Evolutionary conservation across 1,140 invertebrate species (phyloP).

Genomic region (Drosophila pseudoananassae): DNA sequence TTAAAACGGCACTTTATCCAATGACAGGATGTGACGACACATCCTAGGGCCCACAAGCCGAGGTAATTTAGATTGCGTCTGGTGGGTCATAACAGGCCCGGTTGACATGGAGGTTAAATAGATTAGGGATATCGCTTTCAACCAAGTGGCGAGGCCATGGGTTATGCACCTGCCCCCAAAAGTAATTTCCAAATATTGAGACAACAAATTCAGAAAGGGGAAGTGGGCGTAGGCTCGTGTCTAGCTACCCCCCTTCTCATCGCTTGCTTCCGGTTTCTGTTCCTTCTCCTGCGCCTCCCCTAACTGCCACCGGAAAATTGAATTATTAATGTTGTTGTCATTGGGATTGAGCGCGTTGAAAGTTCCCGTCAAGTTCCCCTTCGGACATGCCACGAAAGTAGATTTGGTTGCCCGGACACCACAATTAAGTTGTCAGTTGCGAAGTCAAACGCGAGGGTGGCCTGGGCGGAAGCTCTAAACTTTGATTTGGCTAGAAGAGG

Average conservation of each 20-base stretch:
- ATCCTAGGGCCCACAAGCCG: slow-evolving; percentile 57
- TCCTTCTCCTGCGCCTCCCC: background rate
- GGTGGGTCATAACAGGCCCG: slow-evolving; percentile 43
- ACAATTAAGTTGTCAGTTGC: slow-evolving; percentile 76
- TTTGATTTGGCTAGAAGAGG: slow-evolving; percentile 28
- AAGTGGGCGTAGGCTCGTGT: slow-evolving; percentile 4
- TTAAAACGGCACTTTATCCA: slow-evolving; percentile 73
- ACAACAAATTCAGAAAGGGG: slow-evolving; percentile 35
- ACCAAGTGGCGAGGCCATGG: slow-evolving; percentile 48
- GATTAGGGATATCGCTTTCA: slow-evolving; percentile 79
- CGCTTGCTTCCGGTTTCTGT: slow-evolving; percentile 21
- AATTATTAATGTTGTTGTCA: slow-evolving; percentile 80
- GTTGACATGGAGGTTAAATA: slow-evolving; percentile 79
- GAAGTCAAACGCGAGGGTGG: slow-evolving; percentile 14
- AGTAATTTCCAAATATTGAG: slow-evolving; percentile 81
- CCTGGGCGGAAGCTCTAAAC: slow-evolving; percentile 49
- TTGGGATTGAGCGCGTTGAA: slow-evolving; percentile 60
- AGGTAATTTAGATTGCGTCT: slow-evolving; percentile 74
- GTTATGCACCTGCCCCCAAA: slow-evolving; percentile 50
- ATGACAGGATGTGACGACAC: slow-evolving; percentile 68
- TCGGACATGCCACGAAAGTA: slow-evolving; percentile 42
- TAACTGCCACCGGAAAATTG: slow-evolving; percentile 56
- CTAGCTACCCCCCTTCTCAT: slow-evolving; percentile 13
- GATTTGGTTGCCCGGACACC: slow-evolving; percentile 62
- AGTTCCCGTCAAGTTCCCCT: slow-evolving; percentile 26